Evolutionary conservation across 2,797 vertebrate species (phyloP), one percentile per base, ranked within the genome.

Genomic region (Brachymystax lenok): DNA sequence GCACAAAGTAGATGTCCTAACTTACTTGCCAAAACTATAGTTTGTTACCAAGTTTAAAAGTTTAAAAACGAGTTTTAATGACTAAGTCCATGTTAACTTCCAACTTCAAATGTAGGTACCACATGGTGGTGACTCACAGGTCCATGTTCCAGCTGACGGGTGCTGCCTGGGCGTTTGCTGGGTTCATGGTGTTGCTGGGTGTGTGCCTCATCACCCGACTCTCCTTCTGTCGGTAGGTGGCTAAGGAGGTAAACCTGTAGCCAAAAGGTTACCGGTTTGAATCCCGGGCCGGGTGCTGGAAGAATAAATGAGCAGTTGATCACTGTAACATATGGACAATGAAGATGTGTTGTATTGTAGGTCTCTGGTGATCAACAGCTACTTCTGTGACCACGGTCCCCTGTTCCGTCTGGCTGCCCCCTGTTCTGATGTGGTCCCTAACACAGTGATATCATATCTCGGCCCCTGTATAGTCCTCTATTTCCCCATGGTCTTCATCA

Each of bases 161-260:
- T 0, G 78, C 67, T 71, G 7, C 1, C 0, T 91, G 86, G 88
- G 0, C 56, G 3, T 30, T 75, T 68, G 17, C 24, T 4, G 14
- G 74, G 1, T 1, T 68, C 21, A 4, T 46, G 21, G 0, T 5
- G 0, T 16, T 88, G 0, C 52, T 78, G n/a, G 1, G 68, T 1
- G 64, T 80, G 16, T 54, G 33, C 1, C 30, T 90, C 3, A 16
- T 93, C 66, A 71, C 82, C 69, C 79, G 86, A 19, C 87, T 93
- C 1, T 90, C 88, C n/a, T 92, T 90, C 66, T 93, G 91, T 75
- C 77, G 82, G 5, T 91, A 24, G 59, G 59, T 61, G 40, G 40
- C 40, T 46, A 8, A 61, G 5, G n/a, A 12, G 2, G 6, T 61
- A 21, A 24, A 61, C 7, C 56, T 59, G 56, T n/a, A 2, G 59